Percentiles rank a stretch among this genome's conserved stretches.
phyloP scores from a whole-genome alignment of 2,113 vertebrate genomes.

The Tinamus guttatus region DNA sequence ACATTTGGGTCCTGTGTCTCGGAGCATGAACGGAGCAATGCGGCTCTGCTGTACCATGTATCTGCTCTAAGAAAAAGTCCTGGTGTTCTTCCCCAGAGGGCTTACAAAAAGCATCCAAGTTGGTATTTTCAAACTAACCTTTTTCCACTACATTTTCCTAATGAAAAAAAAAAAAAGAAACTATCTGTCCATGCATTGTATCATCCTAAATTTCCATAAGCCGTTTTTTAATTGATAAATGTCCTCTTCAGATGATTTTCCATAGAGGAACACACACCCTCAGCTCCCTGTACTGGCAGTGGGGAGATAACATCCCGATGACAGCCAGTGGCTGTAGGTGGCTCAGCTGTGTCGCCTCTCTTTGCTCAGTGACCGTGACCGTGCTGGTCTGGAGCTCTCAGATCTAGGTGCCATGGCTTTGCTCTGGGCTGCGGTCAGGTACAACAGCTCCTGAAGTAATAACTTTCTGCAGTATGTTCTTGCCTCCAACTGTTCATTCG shows the following conservation, averaged over 20 bases:
- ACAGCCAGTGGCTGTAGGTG: neutral
- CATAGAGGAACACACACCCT: neutral
- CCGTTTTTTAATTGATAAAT: neutral
- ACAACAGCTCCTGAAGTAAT: neutral
- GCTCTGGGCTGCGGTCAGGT: neutral
- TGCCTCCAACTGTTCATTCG: neutral
- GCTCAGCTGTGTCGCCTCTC: neutral
- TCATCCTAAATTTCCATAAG: neutral
- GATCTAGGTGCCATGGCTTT: neutral
- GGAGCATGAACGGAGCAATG: neutral
- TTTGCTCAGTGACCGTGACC: neutral
- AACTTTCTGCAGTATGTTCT: neutral
- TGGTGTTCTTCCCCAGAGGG: neutral
- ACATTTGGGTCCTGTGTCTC: conserved; percentile 8
- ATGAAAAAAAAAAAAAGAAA: neutral
- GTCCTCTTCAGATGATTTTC: neutral
- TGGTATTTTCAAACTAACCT: neutral
- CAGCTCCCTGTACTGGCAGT: neutral
- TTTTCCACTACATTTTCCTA: neutral
- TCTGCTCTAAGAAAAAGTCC: neutral
- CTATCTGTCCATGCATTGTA: neutral
- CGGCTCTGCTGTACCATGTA: rapidly evolving
- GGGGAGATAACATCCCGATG: neutral
- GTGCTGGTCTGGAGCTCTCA: rapidly evolving
- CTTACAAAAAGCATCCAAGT: neutral